These are phyloP conservation scores for Pterocles gutturalis DNA, from an alignment of 2,113 vertebrate species.

Conservation along the genomic window DNA sequence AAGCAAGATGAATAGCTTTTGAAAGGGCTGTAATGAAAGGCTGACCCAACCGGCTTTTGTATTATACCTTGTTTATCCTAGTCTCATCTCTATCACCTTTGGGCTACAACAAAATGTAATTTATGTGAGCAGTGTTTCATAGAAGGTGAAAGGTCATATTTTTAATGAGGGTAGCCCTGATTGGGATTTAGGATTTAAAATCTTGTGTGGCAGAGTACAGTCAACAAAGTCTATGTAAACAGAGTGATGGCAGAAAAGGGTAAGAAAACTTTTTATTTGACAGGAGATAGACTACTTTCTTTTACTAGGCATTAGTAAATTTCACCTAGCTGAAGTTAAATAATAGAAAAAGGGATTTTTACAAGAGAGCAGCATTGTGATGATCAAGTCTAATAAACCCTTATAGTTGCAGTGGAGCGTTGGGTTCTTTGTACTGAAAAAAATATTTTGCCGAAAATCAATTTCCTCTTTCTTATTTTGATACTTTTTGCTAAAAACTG, in stretches of 20 bases:
- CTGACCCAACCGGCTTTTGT: conserved; percentile 89
- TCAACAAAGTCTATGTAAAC: conserved; percentile 14
- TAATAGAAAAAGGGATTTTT: background rate
- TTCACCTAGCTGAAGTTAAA: background rate
- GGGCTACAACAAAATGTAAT: conserved; percentile 86
- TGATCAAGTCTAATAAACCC: background rate
- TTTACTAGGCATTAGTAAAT: background rate
- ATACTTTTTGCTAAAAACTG: background rate
- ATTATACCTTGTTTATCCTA: conserved; percentile 91
- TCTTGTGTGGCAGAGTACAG: background rate
- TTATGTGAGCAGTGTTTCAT: conserved; percentile 80
- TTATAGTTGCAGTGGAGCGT: background rate
- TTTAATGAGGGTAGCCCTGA: conserved; percentile 71
- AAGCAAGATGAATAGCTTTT: conserved; percentile 94
- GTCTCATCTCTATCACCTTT: conserved; percentile 91
- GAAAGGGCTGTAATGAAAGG: conserved; percentile 91
- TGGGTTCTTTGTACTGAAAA: background rate
- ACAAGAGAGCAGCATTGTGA: background rate
- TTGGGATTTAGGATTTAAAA: conserved; percentile 37
- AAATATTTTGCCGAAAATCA: background rate
- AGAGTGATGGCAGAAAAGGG: background rate
- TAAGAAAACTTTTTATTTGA: background rate
- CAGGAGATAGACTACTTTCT: background rate
- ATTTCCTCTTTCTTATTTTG: background rate
- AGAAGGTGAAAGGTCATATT: conserved; percentile 70